Evolutionary conservation across 2,888 invertebrate genomes (phyloP), one percentile per base, ranked within the genome.

Genomic region (Pristionchus maxplancki): DNA sequence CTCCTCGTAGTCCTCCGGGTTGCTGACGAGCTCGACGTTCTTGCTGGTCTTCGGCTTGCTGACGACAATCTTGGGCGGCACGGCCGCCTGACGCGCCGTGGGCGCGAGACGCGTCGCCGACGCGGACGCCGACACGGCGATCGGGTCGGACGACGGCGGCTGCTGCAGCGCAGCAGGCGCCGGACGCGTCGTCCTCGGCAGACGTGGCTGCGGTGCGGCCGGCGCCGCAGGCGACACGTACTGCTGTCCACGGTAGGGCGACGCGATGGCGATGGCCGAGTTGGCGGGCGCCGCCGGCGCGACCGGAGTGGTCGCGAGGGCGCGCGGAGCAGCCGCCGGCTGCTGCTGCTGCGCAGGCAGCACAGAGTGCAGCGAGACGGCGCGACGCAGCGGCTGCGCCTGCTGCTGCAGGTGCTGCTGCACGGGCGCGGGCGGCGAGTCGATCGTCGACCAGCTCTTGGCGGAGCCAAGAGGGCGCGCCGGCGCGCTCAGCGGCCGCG

Each of bases 1-100:
- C 53, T 83, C 34, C 44, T 83, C 44, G 53, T 83, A 83, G 37
- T 83, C 82, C 37, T 83, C 53, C 53, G 82, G 82, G 53, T 83
- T 83, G 34, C n/a, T 9, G 11, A 83, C 82, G 44, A 83, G 20
- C 34, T 50, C 53, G 44, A 83, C 82, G 24, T 83, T 83, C 82
- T 83, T 31, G 34, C 53, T 17, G 44, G n/a, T 44, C 64, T 6
- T 71, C 8, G 37, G 40, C 78, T 78, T 78, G 78, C n/a, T 24
- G n/a, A 34, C n/a, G n/a, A 37, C 44, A 17, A 34, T 13, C 78
- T n/a, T 78, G 78, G 78, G n/a, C n/a, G n/a, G n/a, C n/a, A 31
- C 34, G 40, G 44, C 31, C 15, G 28, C 31, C 5, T n/a, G 67
- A 44, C 74, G 74, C 24, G 44, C 24, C 9, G 74, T 13, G 34